Base-by-base conservation (phyloP, 2,797 vertebrate genomes). In the Dermochelys coriacea region DNA sequence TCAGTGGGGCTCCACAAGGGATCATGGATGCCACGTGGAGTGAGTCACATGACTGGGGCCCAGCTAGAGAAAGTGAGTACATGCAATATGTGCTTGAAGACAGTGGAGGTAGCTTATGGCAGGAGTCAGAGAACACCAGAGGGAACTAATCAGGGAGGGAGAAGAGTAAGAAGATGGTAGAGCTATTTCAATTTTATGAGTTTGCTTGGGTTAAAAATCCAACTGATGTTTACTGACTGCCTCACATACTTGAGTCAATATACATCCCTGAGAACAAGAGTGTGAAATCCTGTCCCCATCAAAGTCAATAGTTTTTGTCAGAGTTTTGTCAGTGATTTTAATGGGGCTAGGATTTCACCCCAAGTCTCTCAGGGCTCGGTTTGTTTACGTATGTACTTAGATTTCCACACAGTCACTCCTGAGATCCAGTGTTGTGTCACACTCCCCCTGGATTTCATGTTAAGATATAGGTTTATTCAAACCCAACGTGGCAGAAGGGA, bases 161-260 rank as follows among this genome's bases (percentile, higher is more conserved):
- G 82, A 2, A 54, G 50, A 78, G 82, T 71, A 7, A 75, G 81
- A 88, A 91, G 64, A 79, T 77, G 94, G 55, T 47, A 81, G 94
- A 52, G 51, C 82, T 80, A 34, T 95, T 91, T 91, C n/a, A 80
- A 79, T 95, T 88, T 84, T 89, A 84, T 87, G 59, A 92, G 14
- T 86, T 95, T 85, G 87, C 77, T 88, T 68, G 64, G 84, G 68
- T 94, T 93, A 92, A 95, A 91, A 96, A 90, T 68, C 45, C 88
- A 94, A 19, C 80, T 88, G 83, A 96, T 97, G 93, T 78, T 59
- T 19, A 51, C 10, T 82, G 57, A 85, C 27, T 50, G 54, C 59
- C 55, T 71, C 37, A 71, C 11, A 41, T 4, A 41, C 45, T 27
- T 77, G 27, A 9, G 74, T 49, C 5, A 14, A 47, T 31, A 77